Percentiles rank a stretch among this genome's conserved stretches.
phyloP scores from a whole-genome alignment of 2,797 vertebrate genomes.

The Sebastes cheni region DNA sequence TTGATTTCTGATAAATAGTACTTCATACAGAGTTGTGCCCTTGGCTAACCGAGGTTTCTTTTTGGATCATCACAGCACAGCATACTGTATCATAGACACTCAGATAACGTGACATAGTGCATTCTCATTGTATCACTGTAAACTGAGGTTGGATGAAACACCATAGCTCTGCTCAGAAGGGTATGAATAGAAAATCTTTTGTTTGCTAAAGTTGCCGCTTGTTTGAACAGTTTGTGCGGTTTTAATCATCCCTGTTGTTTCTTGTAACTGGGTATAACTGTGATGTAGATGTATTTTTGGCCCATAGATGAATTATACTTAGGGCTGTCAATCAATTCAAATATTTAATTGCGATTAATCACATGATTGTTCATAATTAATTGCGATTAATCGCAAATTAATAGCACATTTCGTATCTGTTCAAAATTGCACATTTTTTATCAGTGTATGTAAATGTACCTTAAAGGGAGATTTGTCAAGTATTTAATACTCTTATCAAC shows the following conservation, averaged over 20 bases:
- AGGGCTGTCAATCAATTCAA: too few relatives aligned
- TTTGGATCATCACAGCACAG: not conserved
- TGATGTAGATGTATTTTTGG: not conserved
- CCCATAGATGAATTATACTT: not conserved
- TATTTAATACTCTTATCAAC: too few relatives aligned
- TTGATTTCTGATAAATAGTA: slow-evolving; percentile 17
- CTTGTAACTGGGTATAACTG: not conserved
- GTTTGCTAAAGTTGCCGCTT: not conserved
- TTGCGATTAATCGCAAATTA: too few relatives aligned
- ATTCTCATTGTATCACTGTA: not conserved
- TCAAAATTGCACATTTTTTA: too few relatives aligned
- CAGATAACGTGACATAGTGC: not conserved
- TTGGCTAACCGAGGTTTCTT: not conserved
- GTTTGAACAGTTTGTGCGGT: not conserved
- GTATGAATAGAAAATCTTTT: not conserved
- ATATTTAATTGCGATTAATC: too few relatives aligned
- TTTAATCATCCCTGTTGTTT: not conserved
- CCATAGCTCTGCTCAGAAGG: not conserved
- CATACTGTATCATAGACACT: not conserved
- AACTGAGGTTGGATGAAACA: not conserved
- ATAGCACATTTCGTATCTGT: too few relatives aligned
- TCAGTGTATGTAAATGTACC: too few relatives aligned
- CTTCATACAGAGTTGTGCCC: not conserved
- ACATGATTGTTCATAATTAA: too few relatives aligned
- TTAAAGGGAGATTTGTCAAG: too few relatives aligned